Evolutionary conservation across 2,888 invertebrate species (phyloP).

Genomic region (Eustalomyia histrio): DNA sequence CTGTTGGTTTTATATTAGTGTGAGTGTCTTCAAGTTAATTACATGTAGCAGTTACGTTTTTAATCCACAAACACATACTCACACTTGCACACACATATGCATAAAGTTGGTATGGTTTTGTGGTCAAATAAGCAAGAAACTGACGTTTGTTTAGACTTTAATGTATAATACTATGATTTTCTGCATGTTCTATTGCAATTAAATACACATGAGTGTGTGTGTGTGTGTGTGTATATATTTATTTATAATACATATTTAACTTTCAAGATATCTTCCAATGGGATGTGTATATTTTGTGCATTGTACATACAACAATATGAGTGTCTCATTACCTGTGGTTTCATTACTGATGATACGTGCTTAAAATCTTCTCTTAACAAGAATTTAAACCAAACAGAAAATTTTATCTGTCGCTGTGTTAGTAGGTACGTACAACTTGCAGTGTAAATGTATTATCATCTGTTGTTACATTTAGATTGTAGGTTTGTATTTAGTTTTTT

Average conservation of each 20-base stretch:
- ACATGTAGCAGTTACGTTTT: conserved; percentile 48
- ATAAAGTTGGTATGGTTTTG: conserved; percentile 30
- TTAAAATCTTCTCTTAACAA: conserved; percentile 10
- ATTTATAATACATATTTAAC: conserved; percentile 17
- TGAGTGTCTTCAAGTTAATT: conserved; percentile 47
- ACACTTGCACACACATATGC: neutral
- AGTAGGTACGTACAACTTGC: neutral
- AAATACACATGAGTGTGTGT: neutral
- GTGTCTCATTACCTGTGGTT: conserved; percentile 53
- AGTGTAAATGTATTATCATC: neutral
- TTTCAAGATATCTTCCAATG: conserved; percentile 18
- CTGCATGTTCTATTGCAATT: neutral
- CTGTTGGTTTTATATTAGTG: conserved; percentile 14
- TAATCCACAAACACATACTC: conserved; percentile 11
- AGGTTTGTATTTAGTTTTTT: too few species aligned
- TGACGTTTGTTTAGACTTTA: conserved; percentile 4
- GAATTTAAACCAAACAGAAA: neutral
- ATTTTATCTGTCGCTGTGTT: neutral
- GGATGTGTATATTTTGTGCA: neutral
- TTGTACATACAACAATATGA: conserved; percentile 31
- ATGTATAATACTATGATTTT: conserved; percentile 22
- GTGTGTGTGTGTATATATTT: conserved; percentile 5
- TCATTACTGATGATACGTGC: conserved; percentile 23
- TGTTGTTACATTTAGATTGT: too few species aligned
- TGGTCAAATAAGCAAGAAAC: conserved; percentile 38